Base-by-base conservation (phyloP, 2,888 invertebrate genomes). In the Drosophila robusta region DNA sequence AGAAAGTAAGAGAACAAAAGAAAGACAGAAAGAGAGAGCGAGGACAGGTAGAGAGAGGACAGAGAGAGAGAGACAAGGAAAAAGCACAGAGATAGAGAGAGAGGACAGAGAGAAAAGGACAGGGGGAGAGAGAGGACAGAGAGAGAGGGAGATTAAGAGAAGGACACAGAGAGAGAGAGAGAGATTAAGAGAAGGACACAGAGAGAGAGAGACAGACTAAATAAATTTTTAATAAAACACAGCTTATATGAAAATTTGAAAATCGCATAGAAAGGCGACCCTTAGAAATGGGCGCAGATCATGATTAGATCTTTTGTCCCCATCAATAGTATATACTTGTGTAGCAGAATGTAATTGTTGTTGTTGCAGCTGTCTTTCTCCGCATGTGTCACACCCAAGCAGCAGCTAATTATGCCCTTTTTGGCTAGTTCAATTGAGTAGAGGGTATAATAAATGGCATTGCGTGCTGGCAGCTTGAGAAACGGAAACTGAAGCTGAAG, bases 381-480 rank as follows among this genome's bases (percentile, higher is more conserved):
- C 4, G 22, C 22, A 1, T 3, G 22, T 0, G 22, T 4, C 22
- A 3, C 22, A 22, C 22, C 0, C 3, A 22, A 4, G 22, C 22
- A 4, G 22, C 22, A 22, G 22, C 12, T 16, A 16, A 39, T 39
- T 4, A 38, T 38, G 24, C 51, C 38, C 36, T 7, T 5, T 22
- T 46, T 9, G 47, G 4, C 34, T 34, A 2, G 12, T 34, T 34
- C 1, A 7, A 6, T 9, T 1, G 29, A 11, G 24, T 14, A 38
- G 29, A 51, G 63, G 66, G 63, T 63, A 63, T 29, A 9, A 64
- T 47, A 60, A 80, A 77, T 80, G 70, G 45, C 81, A 65, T 83
- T 83, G 82, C 89, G 82, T 83, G 83, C 68, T 60, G 76, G 54
- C 64, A 64, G 39, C 52, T 8, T 16, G 24, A 46, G 29, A n/a